Evolutionary conservation across 2,113 vertebrate species (phyloP).

Genomic region (Camelus dromedarius): DNA sequence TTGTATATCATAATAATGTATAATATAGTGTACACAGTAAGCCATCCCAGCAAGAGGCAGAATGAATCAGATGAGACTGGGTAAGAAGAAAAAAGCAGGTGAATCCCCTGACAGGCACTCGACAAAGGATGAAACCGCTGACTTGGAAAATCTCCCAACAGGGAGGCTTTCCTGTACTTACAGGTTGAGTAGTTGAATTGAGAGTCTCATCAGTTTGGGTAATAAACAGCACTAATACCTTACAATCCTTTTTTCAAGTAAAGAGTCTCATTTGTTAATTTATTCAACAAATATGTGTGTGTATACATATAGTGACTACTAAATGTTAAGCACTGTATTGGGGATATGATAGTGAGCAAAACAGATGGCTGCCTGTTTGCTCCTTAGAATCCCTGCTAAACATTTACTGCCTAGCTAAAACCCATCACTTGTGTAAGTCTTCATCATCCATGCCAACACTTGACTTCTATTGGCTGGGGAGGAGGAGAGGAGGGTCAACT

Average conservation of each 20-base stretch:
- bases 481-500: background rate
- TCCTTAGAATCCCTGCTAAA: background rate
- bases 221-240: background rate
- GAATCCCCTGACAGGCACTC: background rate
- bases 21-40: background rate
- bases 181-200: background rate
- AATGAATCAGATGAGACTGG: background rate
- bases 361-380: background rate
- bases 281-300: background rate
- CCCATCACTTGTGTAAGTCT: background rate
- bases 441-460: background rate
- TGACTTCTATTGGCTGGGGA: background rate
- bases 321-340: background rate
- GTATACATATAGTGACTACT: background rate
- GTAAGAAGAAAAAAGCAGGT: background rate
- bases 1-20: background rate
- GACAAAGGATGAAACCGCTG: background rate
- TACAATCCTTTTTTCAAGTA: slow-evolving; percentile 6
- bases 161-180: background rate
- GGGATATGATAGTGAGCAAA: background rate
- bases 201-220: background rate
- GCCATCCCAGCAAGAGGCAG: background rate
- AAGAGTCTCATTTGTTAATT: background rate
- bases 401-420: background rate
- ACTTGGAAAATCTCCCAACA: background rate